These are phyloP conservation scores for Tympanoctomys barrerae DNA, from an alignment of 2,797 vertebrate species.

Conservation along the genomic window DNA sequence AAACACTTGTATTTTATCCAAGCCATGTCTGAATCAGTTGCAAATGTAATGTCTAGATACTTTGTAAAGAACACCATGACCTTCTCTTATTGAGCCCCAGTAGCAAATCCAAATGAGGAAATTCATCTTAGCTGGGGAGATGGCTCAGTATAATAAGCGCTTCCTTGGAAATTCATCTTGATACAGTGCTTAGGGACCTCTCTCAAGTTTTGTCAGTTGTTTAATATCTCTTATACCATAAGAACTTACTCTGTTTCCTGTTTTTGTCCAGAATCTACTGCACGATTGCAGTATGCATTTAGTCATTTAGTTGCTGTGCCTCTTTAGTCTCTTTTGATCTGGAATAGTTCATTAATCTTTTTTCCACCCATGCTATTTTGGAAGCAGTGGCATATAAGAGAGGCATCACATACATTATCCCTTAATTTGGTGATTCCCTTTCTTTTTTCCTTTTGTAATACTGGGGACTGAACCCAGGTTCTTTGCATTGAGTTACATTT, in stretches of 20 bases:
- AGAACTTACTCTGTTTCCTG: neutral
- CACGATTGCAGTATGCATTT: neutral
- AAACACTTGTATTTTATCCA: neutral
- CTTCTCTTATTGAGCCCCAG: neutral
- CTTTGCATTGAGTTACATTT: neutral
- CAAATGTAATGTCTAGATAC: neutral
- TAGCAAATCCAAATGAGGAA: neutral
- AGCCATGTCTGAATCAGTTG: neutral
- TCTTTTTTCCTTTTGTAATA: neutral
- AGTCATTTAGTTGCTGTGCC: neutral
- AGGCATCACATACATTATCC: neutral
- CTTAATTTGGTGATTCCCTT: neutral
- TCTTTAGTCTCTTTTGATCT: neutral
- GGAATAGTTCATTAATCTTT: neutral
- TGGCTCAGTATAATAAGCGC: too few relatives aligned
- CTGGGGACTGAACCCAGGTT: neutral
- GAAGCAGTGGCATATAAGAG: neutral
- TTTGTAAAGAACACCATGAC: neutral
- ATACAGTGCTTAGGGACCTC: neutral
- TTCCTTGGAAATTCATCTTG: neutral
- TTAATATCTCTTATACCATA: neutral
- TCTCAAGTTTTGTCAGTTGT: neutral
- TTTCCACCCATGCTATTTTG: neutral
- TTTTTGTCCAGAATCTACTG: neutral
- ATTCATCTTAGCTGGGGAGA: neutral